Conservation (phyloP, 1,140 invertebrate genomes). For the Bicyclus anynana region DNA sequence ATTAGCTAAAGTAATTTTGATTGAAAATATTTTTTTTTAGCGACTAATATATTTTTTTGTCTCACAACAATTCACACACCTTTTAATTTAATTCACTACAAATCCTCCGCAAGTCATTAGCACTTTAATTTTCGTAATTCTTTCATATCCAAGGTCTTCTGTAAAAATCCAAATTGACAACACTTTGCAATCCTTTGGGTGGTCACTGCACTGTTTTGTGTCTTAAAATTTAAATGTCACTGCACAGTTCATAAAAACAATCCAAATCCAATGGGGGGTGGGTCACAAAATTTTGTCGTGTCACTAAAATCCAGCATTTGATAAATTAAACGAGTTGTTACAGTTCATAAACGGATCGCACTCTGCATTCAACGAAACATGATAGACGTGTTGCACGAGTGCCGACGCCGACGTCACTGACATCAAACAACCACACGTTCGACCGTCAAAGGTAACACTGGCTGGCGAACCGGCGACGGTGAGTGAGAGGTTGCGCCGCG, state of each 20-base stretch:
- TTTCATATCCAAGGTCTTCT: constrained; percentile 38
- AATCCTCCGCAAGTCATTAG: constrained; percentile 20
- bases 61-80: constrained; percentile 26
- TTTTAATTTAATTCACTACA: constrained; percentile 27
- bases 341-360: constrained; percentile 63
- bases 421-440: constrained; percentile 64
- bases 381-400: constrained; percentile 72
- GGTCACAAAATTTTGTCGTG: no score
- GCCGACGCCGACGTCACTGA: constrained; percentile 68
- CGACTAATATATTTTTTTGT: neutral
- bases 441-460: constrained; percentile 76
- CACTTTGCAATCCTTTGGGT: constrained; percentile 63
- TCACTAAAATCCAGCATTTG: constrained; percentile 49
- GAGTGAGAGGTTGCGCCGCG: constrained; percentile 73
- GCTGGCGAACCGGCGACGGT: constrained; percentile 71
- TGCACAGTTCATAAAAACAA: constrained; percentile 56
- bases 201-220: constrained; percentile 66
- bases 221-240: constrained; percentile 59
- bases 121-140: constrained; percentile 31
- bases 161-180: constrained; percentile 55
- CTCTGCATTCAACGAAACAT: constrained; percentile 73
- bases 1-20: neutral
- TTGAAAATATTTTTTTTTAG: constrained; percentile 10
- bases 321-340: constrained; percentile 57
- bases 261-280: constrained; percentile 62